phyloP scores from a whole-genome alignment of 2,797 vertebrate genomes.

The Novumbra hubbsi region DNA sequence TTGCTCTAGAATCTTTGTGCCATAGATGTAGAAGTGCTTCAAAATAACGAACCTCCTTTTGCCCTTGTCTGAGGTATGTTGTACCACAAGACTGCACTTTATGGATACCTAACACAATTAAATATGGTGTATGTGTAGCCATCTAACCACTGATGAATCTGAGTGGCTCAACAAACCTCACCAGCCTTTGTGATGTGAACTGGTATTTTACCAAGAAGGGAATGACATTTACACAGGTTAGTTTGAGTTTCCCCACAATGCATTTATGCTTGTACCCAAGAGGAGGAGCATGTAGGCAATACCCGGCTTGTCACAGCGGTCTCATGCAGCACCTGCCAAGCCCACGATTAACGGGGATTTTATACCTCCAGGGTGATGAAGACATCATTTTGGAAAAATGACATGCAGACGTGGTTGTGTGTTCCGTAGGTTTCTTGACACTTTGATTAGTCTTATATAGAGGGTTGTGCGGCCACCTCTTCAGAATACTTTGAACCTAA shows the following conservation, averaged over 20 bases:
- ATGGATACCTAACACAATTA: too few species aligned
- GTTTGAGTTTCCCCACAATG: background rate
- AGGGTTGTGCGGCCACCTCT: background rate
- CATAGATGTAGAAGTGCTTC: too few species aligned
- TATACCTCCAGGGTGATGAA: background rate
- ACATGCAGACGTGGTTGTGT: background rate
- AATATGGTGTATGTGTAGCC: too few species aligned
- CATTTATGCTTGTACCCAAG: background rate
- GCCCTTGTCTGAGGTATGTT: too few species aligned
- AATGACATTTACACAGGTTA: slow-evolving; percentile 1
- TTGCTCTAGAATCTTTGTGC: too few species aligned
- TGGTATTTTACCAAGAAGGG: background rate
- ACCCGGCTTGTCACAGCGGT: background rate
- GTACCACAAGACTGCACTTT: too few species aligned
- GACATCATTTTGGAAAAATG: background rate
- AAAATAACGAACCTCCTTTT: too few species aligned
- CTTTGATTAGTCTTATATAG: background rate
- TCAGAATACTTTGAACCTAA: background rate
- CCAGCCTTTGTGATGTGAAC: background rate
- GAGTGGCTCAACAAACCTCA: too few species aligned
- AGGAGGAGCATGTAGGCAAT: background rate
- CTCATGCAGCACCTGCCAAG: background rate
- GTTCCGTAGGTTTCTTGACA: background rate
- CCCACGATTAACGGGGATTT: background rate
- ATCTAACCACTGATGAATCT: too few species aligned